Base-by-base conservation (phyloP, 2,888 invertebrate species). In the Onthophagus sagittarius region DNA sequence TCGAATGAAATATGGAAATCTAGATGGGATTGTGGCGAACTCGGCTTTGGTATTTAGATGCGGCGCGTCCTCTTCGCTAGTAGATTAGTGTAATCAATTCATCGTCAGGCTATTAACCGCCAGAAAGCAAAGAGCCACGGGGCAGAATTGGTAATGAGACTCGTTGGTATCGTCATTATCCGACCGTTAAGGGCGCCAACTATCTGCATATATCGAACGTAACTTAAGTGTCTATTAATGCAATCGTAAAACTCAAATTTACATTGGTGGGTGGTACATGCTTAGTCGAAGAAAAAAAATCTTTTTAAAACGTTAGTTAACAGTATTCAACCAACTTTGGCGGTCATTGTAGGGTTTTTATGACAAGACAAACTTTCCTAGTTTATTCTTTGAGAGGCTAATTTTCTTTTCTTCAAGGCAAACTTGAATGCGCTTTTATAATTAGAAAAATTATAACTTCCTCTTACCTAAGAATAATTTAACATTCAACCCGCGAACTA, bases 1-100 rank as follows among this genome's bases (percentile, higher is more conserved):
- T 23, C 64, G 64, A 14, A 64, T 64, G 64, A 64, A 64, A 64
- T 64, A 64, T 64, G 64, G 64, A 64, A 64, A 64, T 64, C 64
- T 64, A 64, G 15, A 23, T 13, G 15, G 64, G 64, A 9, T 64
- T 53, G 39, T 53, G 39, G 39, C 11, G 39, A 53, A 53, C 39
- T 53, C 39, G 11, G 39, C 39, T 53, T 53, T 53, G 39, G 39
- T 53, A 53, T 53, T 53, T 53, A 53, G 39, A 53, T 53, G 39
- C 5, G 39, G 39, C 39, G 39, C 39, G 11, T 53, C 39, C 23
- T 23, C 39, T 53, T 53, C 39, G 39, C 39, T 53, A 53, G 39
- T 53, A 53, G 39, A 53, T 53, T 53, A 53, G 39, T 53, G 39
- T 53, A 53, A 53, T 53, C 39, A 53, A 53, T 53, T 53, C 39